Conservation (phyloP, 1,140 invertebrate species). For the Drosophila bocki region DNA sequence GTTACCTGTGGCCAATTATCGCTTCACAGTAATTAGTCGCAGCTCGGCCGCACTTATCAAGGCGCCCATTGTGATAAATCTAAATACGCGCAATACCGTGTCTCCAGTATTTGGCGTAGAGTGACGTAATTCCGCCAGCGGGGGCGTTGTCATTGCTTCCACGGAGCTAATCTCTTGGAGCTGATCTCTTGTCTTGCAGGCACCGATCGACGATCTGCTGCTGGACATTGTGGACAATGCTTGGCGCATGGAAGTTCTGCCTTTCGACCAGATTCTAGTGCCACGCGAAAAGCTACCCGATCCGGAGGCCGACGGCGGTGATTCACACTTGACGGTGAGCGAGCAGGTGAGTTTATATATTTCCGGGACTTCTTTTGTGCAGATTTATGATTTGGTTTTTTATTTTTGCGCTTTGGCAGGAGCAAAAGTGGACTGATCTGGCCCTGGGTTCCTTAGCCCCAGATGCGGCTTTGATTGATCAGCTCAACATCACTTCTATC, state of each 20-base stretch:
- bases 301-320: conserved; percentile 96
- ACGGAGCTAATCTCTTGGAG: neutral
- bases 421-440: conserved; percentile 95
- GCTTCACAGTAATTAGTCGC: conserved; percentile 61
- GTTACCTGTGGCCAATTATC: conserved; percentile 40
- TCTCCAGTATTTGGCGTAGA: conserved; percentile 28
- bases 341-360: conserved; percentile 88
- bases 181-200: conserved; percentile 52
- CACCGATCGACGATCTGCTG: conserved; percentile 90
- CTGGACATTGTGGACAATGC: conserved; percentile 95
- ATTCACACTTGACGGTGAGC: conserved; percentile 94
- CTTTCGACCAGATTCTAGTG: conserved; percentile 95
- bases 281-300: conserved; percentile 95
- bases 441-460: conserved; percentile 87
- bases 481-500: conserved; percentile 78
- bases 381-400: neutral
- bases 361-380: neutral
- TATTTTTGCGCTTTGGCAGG: conserved; percentile 39
- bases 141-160: conserved; percentile 31
- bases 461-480: conserved; percentile 79
- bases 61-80: conserved; percentile 69
- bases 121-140: conserved; percentile 63
- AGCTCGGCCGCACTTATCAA: conserved; percentile 54
- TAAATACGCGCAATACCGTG: conserved; percentile 53
- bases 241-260: conserved; percentile 95